phyloP scores from a whole-genome alignment of 2,113 vertebrate genomes.

The Ceyx margarethae region DNA sequence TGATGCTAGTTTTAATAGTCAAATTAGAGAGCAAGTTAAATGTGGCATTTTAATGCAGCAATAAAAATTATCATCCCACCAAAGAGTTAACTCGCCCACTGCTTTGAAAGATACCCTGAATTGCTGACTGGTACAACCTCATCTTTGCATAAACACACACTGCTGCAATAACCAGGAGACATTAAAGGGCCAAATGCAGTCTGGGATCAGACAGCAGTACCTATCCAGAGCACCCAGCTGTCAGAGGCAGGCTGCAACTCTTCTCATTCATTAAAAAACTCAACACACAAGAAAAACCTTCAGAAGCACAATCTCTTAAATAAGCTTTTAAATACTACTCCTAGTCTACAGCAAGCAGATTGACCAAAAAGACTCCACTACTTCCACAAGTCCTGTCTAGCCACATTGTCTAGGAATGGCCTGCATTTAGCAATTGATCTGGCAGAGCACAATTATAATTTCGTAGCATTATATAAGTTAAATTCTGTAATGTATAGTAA shows the following conservation, averaged over 20 bases:
- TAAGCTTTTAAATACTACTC: neutral
- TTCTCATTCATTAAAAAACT: neutral
- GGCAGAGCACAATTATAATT: neutral
- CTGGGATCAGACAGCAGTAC: neutral
- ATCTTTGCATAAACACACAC: neutral
- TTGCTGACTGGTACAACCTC: neutral
- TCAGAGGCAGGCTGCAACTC: neutral
- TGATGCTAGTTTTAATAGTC: neutral
- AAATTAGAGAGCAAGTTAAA: neutral
- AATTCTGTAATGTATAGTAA: neutral
- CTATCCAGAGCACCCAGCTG: neutral
- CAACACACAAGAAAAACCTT: neutral
- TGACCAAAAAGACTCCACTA: neutral
- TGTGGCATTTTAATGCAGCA: neutral
- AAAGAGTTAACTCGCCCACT: neutral
- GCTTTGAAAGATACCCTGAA: neutral
- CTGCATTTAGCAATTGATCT: neutral
- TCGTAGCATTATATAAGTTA: neutral
- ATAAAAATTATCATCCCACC: neutral
- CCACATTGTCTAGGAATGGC: neutral
- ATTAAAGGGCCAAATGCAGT: neutral
- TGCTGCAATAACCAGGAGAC: neutral
- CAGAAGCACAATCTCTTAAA: neutral
- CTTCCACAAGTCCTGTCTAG: neutral
- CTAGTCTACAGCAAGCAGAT: neutral